Evolutionary conservation across 2,888 invertebrate species (phyloP).

Genomic region (Calliphora vomitoria): DNA sequence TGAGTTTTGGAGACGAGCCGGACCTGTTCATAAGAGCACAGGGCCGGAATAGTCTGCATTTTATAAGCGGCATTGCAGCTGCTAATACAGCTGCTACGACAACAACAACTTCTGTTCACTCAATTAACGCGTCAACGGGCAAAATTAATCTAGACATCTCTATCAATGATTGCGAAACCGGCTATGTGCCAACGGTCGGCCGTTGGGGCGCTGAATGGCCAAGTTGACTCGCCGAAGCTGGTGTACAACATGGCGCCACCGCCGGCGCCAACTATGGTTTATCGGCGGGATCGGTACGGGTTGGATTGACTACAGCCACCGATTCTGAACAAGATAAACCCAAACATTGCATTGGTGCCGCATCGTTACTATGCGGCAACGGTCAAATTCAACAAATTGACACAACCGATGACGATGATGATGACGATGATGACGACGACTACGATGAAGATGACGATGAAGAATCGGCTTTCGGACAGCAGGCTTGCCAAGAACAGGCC

Average conservation of each 20-base stretch:
- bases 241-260: conserved; percentile 84
- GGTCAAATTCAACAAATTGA: conserved; percentile 78
- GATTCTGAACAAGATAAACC: conserved; percentile 79
- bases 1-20: conserved; percentile 88
- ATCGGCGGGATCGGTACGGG: conserved; percentile 82
- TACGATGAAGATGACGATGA: conserved; percentile 59
- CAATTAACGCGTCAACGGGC: conserved; percentile 81
- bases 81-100: conserved; percentile 76
- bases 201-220: conserved; percentile 98
- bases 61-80: conserved; percentile 81
- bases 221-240: conserved; percentile 95
- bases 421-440: conserved; percentile 73
- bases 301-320: conserved; percentile 83
- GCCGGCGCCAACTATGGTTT: conserved; percentile 81
- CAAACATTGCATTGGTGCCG: conserved; percentile 76
- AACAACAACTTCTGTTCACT: conserved; percentile 77
- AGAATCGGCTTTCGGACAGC: conserved; percentile 46
- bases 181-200: conserved; percentile 92
- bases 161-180: conserved; percentile 86
- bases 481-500: conserved; percentile 63
- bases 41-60: conserved; percentile 86
- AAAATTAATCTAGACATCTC: conserved; percentile 84
- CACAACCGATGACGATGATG: conserved; percentile 78
- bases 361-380: conserved; percentile 71
- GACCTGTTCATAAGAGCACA: conserved; percentile 86